These are phyloP conservation scores for Opisthograptis luteolata DNA, from an alignment of 2,888 invertebrate genomes.

Conservation along the genomic window DNA sequence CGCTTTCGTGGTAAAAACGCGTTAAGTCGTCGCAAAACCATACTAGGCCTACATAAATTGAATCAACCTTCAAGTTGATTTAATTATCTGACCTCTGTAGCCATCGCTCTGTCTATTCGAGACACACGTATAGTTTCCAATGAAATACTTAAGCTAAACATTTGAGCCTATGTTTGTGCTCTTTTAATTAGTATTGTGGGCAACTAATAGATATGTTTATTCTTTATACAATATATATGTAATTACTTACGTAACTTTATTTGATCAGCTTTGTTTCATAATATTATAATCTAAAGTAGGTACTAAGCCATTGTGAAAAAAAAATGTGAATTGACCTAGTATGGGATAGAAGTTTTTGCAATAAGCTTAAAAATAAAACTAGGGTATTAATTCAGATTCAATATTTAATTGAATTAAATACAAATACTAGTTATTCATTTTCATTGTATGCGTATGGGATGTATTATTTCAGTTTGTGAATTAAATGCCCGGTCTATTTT, in stretches of 20 bases:
- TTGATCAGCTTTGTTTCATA: constrained; percentile 27
- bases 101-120: background rate
- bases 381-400: too few species aligned
- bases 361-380: too few species aligned
- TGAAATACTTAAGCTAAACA: constrained; percentile 27
- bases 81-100: background rate
- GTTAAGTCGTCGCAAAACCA: too few species aligned
- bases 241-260: constrained; percentile 37
- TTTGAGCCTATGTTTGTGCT: constrained; percentile 81
- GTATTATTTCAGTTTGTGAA: too few species aligned
- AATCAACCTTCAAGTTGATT: too few species aligned
- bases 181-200: constrained; percentile 63
- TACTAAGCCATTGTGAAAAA: background rate
- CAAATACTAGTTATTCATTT: too few species aligned
- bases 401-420: too few species aligned
- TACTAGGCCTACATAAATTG: too few species aligned
- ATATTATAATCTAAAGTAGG: background rate
- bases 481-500: too few species aligned
- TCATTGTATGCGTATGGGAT: too few species aligned
- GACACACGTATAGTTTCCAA: background rate
- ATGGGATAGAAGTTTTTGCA: too few species aligned
- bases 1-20: too few species aligned
- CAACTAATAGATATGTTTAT: constrained; percentile 75
- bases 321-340: background rate
- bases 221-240: constrained; percentile 74